A percentile compares a stretch with the other conserved stretches of the same genome.
Evolutionary conservation across 2,113 vertebrate genomes (phyloP).

Genomic region (Amia ocellicauda): DNA sequence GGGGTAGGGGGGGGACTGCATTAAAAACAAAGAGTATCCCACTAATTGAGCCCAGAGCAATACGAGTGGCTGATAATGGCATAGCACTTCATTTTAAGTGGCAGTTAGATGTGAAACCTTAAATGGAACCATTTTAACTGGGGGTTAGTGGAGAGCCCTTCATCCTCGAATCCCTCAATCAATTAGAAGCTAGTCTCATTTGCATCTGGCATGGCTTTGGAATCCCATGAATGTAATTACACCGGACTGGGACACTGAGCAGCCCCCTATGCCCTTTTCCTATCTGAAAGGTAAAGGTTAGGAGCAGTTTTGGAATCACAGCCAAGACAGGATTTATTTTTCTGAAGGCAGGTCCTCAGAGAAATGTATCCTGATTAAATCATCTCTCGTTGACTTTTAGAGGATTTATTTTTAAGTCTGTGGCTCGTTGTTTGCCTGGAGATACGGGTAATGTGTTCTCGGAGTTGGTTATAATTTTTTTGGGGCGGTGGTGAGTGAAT

Average conservation of each 20-base stretch:
- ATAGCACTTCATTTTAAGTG: conserved; percentile 9
- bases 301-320: too few species aligned
- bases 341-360: too few species aligned
- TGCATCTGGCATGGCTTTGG: conserved; percentile 15
- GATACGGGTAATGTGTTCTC: too few species aligned
- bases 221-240: neutral
- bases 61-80: conserved; percentile 6
- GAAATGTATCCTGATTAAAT: too few species aligned
- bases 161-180: neutral
- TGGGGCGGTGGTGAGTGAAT: too few species aligned
- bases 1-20: neutral
- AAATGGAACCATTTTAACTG: neutral
- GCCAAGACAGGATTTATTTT: too few species aligned
- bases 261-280: neutral
- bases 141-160: neutral
- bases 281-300: neutral
- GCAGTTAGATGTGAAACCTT: neutral
- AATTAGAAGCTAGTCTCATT: conserved; percentile 13
- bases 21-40: neutral
- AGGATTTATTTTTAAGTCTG: too few species aligned
- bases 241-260: conserved; percentile 3
- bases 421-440: too few species aligned
- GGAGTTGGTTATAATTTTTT: too few species aligned
- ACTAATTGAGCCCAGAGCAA: neutral
- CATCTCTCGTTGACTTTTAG: too few species aligned